Evolutionary conservation across 1,140 invertebrate species (phyloP).

Genomic region (Homarus americanus): DNA sequence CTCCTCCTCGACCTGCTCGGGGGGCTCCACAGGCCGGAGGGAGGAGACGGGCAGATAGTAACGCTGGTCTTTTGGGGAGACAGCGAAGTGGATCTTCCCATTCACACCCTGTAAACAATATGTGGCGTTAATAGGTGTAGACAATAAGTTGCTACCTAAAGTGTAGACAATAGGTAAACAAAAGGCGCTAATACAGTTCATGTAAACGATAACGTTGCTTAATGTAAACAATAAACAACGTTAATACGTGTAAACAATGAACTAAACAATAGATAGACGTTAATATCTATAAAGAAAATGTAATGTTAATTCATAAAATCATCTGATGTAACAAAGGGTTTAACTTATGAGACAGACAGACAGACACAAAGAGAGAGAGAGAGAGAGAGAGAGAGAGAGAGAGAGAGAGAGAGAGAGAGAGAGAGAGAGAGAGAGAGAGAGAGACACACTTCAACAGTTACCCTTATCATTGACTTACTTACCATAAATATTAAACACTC

Average conservation of each 20-base stretch:
- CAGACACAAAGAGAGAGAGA: not conserved
- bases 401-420: constrained; percentile 7
- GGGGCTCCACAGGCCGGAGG: not conserved
- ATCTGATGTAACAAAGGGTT: not conserved
- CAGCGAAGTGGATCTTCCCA: constrained; percentile 27
- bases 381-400: constrained; percentile 6
- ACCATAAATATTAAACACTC: no score
- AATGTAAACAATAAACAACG: not conserved
- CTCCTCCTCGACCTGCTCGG: not conserved
- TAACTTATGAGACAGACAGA: not conserved
- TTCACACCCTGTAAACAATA: constrained; percentile 12
- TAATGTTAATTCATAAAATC: not conserved
- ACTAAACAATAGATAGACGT: not conserved
- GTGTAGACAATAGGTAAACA: not conserved
- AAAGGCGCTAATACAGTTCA: not conserved
- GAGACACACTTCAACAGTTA: no score
- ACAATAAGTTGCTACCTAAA: not conserved
- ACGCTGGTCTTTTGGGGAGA: constrained; percentile 8
- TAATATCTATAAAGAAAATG: not conserved
- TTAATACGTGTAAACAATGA: not conserved
- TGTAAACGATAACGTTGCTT: not conserved
- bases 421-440: not conserved
- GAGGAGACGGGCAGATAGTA: constrained; percentile 13
- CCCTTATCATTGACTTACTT: no score
- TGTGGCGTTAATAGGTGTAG: not conserved